phyloP scores from a whole-genome alignment of 1,140 invertebrate species.

The Drosophila mauritiana region DNA sequence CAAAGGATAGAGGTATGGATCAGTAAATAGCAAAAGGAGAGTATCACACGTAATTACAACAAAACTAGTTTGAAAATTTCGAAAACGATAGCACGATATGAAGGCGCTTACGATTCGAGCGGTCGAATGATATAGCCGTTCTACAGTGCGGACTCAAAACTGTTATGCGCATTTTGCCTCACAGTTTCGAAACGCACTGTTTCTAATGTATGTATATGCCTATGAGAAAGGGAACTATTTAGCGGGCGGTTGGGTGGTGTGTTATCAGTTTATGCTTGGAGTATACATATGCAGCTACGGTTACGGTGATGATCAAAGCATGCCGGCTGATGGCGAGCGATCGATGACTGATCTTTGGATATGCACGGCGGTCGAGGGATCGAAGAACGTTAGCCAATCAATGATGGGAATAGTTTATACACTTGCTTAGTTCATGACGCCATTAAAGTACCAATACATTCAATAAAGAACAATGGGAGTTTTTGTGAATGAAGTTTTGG shows the following conservation, averaged over 20 bases:
- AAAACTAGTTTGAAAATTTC: conserved; percentile 32
- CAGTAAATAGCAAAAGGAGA: conserved; percentile 53
- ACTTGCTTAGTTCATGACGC: not conserved
- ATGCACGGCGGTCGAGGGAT: conserved; percentile 33
- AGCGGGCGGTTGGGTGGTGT: conserved; percentile 1
- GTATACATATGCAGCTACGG: conserved; percentile 35
- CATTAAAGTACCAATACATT: conserved; percentile 50
- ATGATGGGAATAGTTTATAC: conserved; percentile 11
- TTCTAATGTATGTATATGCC: conserved; percentile 38
- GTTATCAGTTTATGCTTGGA: conserved; percentile 18
- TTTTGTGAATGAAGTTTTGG: conserved; percentile 51
- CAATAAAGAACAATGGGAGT: conserved; percentile 35
- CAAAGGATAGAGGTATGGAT: conserved; percentile 68
- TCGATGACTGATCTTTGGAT: conserved; percentile 31
- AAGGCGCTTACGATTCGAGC: conserved; percentile 22
- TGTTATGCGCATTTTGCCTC: too few species aligned
- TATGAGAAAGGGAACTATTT: conserved; percentile 35
- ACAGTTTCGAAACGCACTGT: conserved; percentile 14
- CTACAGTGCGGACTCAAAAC: conserved; percentile 10
- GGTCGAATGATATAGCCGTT: conserved; percentile 7
- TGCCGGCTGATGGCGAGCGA: conserved; percentile 63
- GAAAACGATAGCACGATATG: conserved; percentile 27
- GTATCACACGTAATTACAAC: conserved; percentile 39
- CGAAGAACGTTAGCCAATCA: conserved; percentile 39
- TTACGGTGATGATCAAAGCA: conserved; percentile 57